These are phyloP conservation scores for Cheilosia scutellata DNA, from an alignment of 2,888 invertebrate species.

Conservation along the genomic window DNA sequence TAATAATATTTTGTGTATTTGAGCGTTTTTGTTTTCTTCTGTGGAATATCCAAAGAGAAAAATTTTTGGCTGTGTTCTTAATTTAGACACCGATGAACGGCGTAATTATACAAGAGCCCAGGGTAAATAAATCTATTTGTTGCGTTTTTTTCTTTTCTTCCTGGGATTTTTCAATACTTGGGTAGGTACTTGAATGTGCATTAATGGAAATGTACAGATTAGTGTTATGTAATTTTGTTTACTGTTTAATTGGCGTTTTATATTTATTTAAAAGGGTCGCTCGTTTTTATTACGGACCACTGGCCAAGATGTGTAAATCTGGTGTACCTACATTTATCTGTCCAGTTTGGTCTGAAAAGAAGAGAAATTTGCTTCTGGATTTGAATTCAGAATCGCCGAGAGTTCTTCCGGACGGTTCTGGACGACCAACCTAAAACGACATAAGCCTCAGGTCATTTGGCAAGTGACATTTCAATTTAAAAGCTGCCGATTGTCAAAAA, in stretches of 20 bases:
- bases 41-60: conserved; percentile 61
- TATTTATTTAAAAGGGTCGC: neutral
- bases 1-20: conserved; percentile 36
- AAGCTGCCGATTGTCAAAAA: too few species aligned
- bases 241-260: neutral
- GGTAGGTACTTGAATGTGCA: neutral
- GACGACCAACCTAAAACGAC: too few species aligned
- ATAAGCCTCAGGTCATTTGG: too few species aligned
- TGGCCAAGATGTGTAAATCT: too few species aligned
- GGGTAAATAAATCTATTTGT: conserved; percentile 43
- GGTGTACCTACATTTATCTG: too few species aligned
- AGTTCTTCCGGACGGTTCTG: too few species aligned
- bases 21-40: conserved; percentile 17
- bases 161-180: neutral
- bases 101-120: conserved; percentile 42
- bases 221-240: conserved; percentile 30
- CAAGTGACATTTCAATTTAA: too few species aligned
- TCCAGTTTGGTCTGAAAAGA: too few species aligned
- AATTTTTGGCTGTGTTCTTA: conserved; percentile 44
- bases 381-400: too few species aligned
- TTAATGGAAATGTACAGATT: conserved; percentile 10
- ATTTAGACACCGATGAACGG: conserved; percentile 42
- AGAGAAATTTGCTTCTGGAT: too few species aligned
- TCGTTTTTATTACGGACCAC: too few species aligned
- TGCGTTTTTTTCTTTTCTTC: conserved; percentile 15